phyloP scores from a whole-genome alignment of 2,888 invertebrate species.

The Mystacides longicornis region DNA sequence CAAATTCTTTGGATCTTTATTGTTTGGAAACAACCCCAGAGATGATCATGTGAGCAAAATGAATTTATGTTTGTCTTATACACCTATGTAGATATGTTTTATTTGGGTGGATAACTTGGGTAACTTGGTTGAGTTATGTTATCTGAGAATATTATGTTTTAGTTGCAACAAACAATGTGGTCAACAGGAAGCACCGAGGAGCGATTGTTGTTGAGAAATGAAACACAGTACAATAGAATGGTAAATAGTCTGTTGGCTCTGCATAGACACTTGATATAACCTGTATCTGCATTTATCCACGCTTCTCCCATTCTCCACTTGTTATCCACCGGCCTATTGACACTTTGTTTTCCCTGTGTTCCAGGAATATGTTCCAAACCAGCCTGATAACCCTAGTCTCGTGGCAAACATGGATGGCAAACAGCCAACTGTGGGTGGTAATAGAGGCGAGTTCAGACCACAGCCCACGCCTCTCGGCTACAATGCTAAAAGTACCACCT shows the following conservation, averaged over 20 bases:
- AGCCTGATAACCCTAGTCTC: neutral
- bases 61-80: too few relatives aligned
- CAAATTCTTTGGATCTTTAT: constrained; percentile 39
- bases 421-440: neutral
- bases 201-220: neutral
- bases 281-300: too few relatives aligned
- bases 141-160: neutral
- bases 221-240: neutral
- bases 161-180: neutral
- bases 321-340: too few relatives aligned
- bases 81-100: too few relatives aligned
- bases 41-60: constrained; percentile 33
- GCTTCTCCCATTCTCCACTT: too few relatives aligned
- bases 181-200: neutral
- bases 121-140: neutral
- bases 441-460: neutral
- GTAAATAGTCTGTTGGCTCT: neutral
- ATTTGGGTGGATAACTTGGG: neutral
- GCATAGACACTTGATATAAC: neutral
- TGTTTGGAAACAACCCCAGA: constrained; percentile 32
- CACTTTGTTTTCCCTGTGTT: too few relatives aligned
- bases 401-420: neutral
- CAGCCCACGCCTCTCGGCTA: neutral
- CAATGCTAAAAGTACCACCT: neutral
- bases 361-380: too few relatives aligned